phyloP scores from a whole-genome alignment of 1,140 invertebrate species.

The Drosophila ohnishii region DNA sequence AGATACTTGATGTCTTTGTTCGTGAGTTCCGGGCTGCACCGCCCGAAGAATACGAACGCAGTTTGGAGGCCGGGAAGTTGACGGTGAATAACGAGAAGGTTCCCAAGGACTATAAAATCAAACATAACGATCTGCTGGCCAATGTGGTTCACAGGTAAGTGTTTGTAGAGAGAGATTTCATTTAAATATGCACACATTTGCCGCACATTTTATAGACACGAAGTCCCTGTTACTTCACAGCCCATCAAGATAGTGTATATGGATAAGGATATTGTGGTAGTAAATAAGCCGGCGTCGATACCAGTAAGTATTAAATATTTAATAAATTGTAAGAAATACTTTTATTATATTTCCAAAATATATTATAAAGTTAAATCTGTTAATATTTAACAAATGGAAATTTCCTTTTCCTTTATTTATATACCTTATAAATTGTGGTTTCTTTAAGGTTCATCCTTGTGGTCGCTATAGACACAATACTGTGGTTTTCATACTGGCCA shows the following conservation, averaged over 20 bases:
- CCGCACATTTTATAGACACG: slow-evolving; percentile 89
- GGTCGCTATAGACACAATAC: slow-evolving; percentile 98
- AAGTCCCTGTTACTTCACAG: slow-evolving; percentile 97
- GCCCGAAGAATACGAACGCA: slow-evolving; percentile 95
- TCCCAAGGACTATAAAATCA: slow-evolving; percentile 94
- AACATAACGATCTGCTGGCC: slow-evolving; percentile 96
- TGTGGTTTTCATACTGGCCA: slow-evolving; percentile 97
- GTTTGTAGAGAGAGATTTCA: slow-evolving; percentile 6
- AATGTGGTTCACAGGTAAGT: slow-evolving; percentile 96
- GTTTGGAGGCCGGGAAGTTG: slow-evolving; percentile 94
- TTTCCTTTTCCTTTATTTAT: too few relatives aligned
- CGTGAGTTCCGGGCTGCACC: slow-evolving; percentile 97
- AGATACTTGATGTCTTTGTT: slow-evolving; percentile 96
- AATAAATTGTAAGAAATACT: neutral
- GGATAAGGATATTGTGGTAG: slow-evolving; percentile 98
- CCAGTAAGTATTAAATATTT: slow-evolving; percentile 89
- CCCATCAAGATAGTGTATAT: slow-evolving; percentile 97
- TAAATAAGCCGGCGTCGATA: slow-evolving; percentile 99
- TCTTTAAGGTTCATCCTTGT: slow-evolving; percentile 94
- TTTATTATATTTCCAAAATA: too few relatives aligned
- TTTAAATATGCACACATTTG: slow-evolving; percentile 29
- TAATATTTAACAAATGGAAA: neutral
- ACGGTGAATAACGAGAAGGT: slow-evolving; percentile 98
- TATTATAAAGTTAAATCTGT: too few relatives aligned
- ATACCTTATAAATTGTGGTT: neutral